These are phyloP conservation scores for Hyperoplus immaculatus DNA, from an alignment of 2,797 vertebrate species.

Conservation along the genomic window DNA sequence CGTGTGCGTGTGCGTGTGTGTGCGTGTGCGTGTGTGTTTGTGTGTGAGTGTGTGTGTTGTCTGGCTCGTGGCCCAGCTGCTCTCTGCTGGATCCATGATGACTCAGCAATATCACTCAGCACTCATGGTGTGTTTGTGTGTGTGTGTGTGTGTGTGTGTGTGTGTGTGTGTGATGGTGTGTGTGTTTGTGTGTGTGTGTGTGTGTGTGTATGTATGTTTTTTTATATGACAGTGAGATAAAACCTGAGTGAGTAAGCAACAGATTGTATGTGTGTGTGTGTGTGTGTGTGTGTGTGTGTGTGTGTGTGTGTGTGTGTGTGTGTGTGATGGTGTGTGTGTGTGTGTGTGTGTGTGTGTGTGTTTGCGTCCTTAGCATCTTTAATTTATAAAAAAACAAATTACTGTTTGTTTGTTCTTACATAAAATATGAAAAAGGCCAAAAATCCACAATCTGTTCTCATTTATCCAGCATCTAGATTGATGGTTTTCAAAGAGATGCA, in stretches of 20 bases:
- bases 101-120: slow-evolving; percentile 65
- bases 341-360: slow-evolving; percentile 1
- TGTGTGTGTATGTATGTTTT: slow-evolving; percentile 19
- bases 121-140: slow-evolving; percentile 21
- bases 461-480: too few relatives aligned
- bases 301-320: slow-evolving; percentile 28
- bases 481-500: too few relatives aligned
- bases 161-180: slow-evolving; percentile 19
- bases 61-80: slow-evolving; percentile 52
- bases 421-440: slow-evolving; percentile 1
- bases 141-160: slow-evolving; percentile 25
- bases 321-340: slow-evolving; percentile 20
- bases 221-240: slow-evolving; percentile 39
- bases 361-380: slow-evolving; percentile 24
- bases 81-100: slow-evolving; percentile 51
- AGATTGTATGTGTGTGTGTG: slow-evolving; percentile 34
- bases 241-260: slow-evolving; percentile 61
- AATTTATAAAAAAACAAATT: neutral
- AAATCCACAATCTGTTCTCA: too few relatives aligned
- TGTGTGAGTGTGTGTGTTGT: slow-evolving; percentile 33
- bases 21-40: slow-evolving; percentile 21
- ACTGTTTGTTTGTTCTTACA: slow-evolving; percentile 20
- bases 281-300: slow-evolving; percentile 30
- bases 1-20: slow-evolving; percentile 14
- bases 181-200: slow-evolving; percentile 19